Conservation (phyloP, 2,113 vertebrate species). For the Balaeniceps rex region DNA sequence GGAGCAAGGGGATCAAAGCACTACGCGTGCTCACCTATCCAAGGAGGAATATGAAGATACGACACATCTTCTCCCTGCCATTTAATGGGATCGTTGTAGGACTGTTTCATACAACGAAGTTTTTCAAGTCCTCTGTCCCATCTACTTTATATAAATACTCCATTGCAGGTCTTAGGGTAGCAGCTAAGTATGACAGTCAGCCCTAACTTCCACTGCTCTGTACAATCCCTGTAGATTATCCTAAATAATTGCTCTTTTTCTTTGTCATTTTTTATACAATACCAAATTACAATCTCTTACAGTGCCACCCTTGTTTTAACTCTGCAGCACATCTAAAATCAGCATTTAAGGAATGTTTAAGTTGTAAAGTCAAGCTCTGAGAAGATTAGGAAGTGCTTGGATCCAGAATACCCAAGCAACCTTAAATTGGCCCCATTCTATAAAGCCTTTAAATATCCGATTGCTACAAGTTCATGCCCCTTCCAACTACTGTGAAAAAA, state of each 20-base stretch:
- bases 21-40: rapidly evolving
- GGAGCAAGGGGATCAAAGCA: neutral
- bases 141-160: neutral
- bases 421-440: conserved; percentile 6
- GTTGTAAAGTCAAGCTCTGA: neutral
- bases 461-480: conserved; percentile 55
- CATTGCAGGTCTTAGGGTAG: neutral
- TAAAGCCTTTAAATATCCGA: conserved; percentile 18
- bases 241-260: neutral
- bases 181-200: neutral
- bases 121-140: neutral
- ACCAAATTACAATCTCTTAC: neutral
- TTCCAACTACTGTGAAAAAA: conserved; percentile 45
- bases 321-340: neutral
- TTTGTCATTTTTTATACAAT: neutral
- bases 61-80: neutral
- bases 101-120: neutral
- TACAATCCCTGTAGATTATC: neutral
- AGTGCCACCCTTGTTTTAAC: neutral
- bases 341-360: neutral
- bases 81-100: neutral
- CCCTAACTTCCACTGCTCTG: neutral
- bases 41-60: neutral
- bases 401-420: conserved; percentile 13
- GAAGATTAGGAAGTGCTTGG: conserved; percentile 27